Evolutionary conservation across 2,888 invertebrate genomes (phyloP), one percentile per base, ranked within the genome.

Genomic region (Hartigia nigra): DNA sequence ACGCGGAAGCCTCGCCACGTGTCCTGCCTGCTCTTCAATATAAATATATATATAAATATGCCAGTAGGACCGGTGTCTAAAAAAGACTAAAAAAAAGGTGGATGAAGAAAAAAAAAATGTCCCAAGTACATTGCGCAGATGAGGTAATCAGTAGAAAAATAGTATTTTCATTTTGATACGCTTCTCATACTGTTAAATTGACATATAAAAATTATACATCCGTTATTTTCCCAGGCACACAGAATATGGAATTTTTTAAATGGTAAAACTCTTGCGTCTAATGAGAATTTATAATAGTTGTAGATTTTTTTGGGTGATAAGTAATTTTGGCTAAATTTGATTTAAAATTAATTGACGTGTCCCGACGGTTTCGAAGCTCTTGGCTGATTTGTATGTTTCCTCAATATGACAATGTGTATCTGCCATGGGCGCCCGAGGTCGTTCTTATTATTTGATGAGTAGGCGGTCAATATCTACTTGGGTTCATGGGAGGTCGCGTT

Each of bases 391-490:
- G 23, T 55, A 31, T 35, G 36, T 36, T 31, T 23, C 75, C 35
- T 12, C 78, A 34, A 37, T 78, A 78, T 39, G 36, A n/a, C 31
- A 76, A 36, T 55, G 9, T 23, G 31, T 70, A 76, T 70, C 72
- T 34, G 34, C 76, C 31, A 31, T 39, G 12, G n/a, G 39, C 36
- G n/a, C 76, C 69, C 36, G 23, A 70, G 9, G n/a, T 31, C 36
- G 23, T 3, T 35, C 79, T 77, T 82, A 79, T 83, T 84, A 83
- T 83, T 82, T 81, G 80, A 81, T 75, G 80, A 84, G 81, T 80
- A 76, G 74, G 74, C 81, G 81, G 84, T 86, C 85, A 83, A 86
- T 86, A 84, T 83, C 82, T 80, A 75, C 39, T 55, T 70, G 82
- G 78, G 84, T 86, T 86, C 84, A 83, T 82, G 82, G 79, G 79